Evolutionary conservation across 2,888 invertebrate genomes (phyloP).

Genomic region (Chymomyza caudatula): DNA sequence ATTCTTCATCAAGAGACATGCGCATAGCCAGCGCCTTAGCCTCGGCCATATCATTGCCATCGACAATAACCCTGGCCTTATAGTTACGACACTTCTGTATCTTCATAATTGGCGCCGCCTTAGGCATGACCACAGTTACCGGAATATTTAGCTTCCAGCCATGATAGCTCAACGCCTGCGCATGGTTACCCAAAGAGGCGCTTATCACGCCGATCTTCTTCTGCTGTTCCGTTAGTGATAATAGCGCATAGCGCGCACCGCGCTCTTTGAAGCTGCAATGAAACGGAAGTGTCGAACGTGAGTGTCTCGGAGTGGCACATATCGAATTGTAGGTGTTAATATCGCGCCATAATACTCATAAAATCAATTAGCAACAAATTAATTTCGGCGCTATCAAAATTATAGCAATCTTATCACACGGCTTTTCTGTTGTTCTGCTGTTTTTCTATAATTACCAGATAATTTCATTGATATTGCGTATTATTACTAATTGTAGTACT

Average conservation of each 20-base stretch:
- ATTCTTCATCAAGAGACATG: constrained; percentile 84
- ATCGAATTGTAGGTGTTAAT: not conserved
- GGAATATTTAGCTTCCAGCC: constrained; percentile 85
- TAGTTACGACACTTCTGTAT: constrained; percentile 91
- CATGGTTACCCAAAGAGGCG: constrained; percentile 96
- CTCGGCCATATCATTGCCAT: constrained; percentile 89
- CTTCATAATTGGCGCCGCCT: constrained; percentile 96
- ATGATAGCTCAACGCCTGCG: constrained; percentile 88
- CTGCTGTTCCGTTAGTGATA: constrained; percentile 86
- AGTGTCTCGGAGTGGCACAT: not conserved
- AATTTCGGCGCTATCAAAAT: constrained; percentile 30
- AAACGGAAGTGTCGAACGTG: not conserved
- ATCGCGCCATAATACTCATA: constrained; percentile 13
- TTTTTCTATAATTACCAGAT: too few species aligned
- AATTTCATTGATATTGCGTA: not conserved
- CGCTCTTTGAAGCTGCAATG: constrained; percentile 91
- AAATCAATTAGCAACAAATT: constrained; percentile 29
- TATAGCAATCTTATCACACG: constrained; percentile 39
- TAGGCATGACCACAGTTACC: constrained; percentile 96
- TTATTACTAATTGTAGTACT: not conserved
- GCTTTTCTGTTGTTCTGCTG: not conserved
- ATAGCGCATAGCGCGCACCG: constrained; percentile 91
- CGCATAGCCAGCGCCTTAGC: constrained; percentile 89
- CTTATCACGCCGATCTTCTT: constrained; percentile 90
- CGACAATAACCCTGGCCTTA: constrained; percentile 88